Evolutionary conservation across 92 coral and sea anemone species (phyloP), one percentile per base, ranked within the genome.

Genomic region (Diadumene lineata): DNA sequence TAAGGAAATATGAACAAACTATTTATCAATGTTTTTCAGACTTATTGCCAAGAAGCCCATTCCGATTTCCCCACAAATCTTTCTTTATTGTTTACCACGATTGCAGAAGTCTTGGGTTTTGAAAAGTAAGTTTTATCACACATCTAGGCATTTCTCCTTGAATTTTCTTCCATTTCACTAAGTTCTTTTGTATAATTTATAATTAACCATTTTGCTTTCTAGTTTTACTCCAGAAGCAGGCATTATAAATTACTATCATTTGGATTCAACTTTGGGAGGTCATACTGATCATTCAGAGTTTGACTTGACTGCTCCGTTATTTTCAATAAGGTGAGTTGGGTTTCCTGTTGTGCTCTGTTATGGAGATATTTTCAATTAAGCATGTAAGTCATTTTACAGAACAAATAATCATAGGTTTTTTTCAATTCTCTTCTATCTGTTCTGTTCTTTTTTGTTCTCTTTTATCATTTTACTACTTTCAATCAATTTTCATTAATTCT

Each of bases 211-310:
- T 60, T 22, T 60, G 31, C 26, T 60, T 68, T 10, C 32, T 28
- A 74, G 79, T 67, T 89, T 89, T 78, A 46, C 64, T 25, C 85
- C 94, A 8, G 94, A 89, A 72, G 94, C 94, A 32, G 94, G 85
- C 1, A 89, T 85, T 13, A 75, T 89, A 60, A 89, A 85, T 75
- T 89, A 89, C 38, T 89, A 89, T 65, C 94, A 85, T 61, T 70
- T 89, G 85, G 90, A 89, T 50, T 89, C 94, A 50, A 89, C 94
- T 3, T 89, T 89, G 4, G 82, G 87, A 25, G 94, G 94, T 6
- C 94, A 89, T 72, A 89, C 90, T 23, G 94, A 89, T 72, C 94
- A 89, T 56, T 89, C 94, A 18, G 94, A 89, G 48, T 55, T 79
- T n/a, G 94, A 89, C 74, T 74, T 89, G 32, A 75, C 81, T 23